Evolutionary conservation across 2,797 vertebrate species (phyloP).

Genomic region (Hozukius guyotensis): DNA sequence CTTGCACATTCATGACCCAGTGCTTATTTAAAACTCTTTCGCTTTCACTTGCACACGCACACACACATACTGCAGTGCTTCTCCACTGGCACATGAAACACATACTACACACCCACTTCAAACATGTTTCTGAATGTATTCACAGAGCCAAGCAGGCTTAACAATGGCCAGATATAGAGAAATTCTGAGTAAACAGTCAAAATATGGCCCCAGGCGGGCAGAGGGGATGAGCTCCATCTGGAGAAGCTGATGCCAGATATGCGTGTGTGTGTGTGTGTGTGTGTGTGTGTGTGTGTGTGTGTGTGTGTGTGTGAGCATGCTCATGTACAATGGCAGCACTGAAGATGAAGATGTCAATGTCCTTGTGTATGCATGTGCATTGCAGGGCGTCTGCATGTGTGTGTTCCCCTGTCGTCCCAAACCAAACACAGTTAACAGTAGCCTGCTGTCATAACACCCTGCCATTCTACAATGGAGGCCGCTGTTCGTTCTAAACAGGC

Average conservation of each 20-base stretch:
- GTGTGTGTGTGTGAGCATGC: not conserved
- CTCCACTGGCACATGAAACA: conserved; percentile 31
- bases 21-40: conserved; percentile 23
- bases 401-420: conserved; percentile 70
- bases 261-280: not conserved
- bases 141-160: conserved; percentile 55
- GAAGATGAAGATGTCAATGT: conserved; percentile 67
- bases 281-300: not conserved
- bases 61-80: not conserved
- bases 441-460: conserved; percentile 80
- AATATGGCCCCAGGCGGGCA: conserved; percentile 57
- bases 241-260: conserved; percentile 50
- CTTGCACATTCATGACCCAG: conserved; percentile 21
- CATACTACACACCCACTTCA: conserved; percentile 42
- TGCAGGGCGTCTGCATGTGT: conserved; percentile 57
- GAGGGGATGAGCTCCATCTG: conserved; percentile 71
- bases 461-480: conserved; percentile 65
- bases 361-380: conserved; percentile 42
- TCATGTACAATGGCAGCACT: conserved; percentile 40
- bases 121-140: conserved; percentile 61
- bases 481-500: conserved; percentile 67
- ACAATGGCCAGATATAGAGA: conserved; percentile 69
- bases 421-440: conserved; percentile 80
- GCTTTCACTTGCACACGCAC: conserved; percentile 6
- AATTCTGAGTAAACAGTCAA: conserved; percentile 67